Evolutionary conservation across 1,140 invertebrate genomes (phyloP).

Genomic region (Formica exsecta): DNA sequence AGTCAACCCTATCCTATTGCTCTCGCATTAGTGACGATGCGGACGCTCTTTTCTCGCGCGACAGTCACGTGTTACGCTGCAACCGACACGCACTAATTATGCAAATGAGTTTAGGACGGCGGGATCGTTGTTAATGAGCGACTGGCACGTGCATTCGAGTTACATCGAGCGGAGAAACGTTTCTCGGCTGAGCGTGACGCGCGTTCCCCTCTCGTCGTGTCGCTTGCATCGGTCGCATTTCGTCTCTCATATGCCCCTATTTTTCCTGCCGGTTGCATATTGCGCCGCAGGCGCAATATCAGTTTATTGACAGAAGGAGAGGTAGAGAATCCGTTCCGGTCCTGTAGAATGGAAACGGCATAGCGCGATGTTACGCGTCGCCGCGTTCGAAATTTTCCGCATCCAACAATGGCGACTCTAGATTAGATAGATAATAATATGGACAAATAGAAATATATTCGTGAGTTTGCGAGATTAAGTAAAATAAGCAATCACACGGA

Average conservation of each 20-base stretch:
- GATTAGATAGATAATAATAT: not conserved
- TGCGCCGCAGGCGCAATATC: conserved; percentile 26
- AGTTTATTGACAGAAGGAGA: conserved; percentile 40
- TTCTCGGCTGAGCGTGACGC: conserved; percentile 30
- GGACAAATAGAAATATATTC: not conserved
- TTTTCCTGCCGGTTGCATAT: conserved; percentile 46
- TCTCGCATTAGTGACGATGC: conserved; percentile 70
- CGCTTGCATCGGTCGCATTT: not conserved
- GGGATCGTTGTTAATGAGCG: conserved; percentile 77
- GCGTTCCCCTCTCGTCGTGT: conserved; percentile 3
- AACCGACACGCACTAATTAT: conserved; percentile 79
- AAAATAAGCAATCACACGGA: not conserved
- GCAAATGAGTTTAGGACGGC: conserved; percentile 79
- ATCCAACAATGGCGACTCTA: not conserved
- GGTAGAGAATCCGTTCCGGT: conserved; percentile 1
- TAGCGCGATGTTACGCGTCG: not conserved
- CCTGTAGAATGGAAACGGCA: not conserved
- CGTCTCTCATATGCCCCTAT: not conserved
- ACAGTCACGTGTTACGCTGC: conserved; percentile 71
- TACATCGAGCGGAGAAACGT: conserved; percentile 72
- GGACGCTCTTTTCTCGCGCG: conserved; percentile 41
- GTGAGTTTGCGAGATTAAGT: not conserved
- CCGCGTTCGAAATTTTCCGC: conserved; percentile 28
- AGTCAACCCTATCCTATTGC: conserved; percentile 48
- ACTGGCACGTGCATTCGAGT: conserved; percentile 72